A percentile compares a stretch with the other conserved stretches of the same genome.
phyloP scores from a whole-genome alignment of 2,797 vertebrate genomes.

The Hypotaenidia okinawae region DNA sequence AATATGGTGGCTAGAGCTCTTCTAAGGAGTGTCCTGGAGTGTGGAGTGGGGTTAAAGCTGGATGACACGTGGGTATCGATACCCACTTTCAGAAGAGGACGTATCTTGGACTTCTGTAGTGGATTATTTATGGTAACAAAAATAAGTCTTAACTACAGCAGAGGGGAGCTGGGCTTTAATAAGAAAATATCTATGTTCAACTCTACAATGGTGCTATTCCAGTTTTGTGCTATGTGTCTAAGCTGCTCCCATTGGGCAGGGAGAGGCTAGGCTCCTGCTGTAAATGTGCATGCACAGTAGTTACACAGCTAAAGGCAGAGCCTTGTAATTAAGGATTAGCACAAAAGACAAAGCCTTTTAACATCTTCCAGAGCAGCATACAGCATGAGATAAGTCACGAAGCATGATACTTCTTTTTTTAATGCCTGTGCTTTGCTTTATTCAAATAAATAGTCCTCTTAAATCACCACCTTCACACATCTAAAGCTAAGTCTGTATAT shows the following conservation, averaged over 20 bases:
- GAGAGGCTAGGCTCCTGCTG: neutral
- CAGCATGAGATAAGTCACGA: neutral
- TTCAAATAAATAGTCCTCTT: neutral
- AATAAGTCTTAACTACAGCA: neutral
- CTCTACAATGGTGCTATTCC: neutral
- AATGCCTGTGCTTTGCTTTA: neutral
- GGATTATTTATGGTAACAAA: neutral
- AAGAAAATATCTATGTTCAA: neutral
- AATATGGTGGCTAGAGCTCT: rapidly evolving
- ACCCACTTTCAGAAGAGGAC: neutral
- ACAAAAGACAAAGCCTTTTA: neutral
- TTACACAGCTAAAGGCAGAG: neutral
- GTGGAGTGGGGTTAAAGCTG: neutral
- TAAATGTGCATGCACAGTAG: neutral
- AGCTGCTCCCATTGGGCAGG: neutral
- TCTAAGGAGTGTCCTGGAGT: neutral
- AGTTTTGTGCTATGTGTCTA: neutral
- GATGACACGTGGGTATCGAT: neutral
- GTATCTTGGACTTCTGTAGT: neutral
- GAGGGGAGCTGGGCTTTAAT: neutral
- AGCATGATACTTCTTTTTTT: neutral
- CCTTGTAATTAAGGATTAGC: neutral
- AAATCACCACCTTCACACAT: neutral
- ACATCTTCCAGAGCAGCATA: neutral
- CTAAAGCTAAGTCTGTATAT: neutral